Evolutionary conservation across 2,888 invertebrate species (phyloP), one percentile per base, ranked within the genome.

Genomic region (Sthenelais limicola): DNA sequence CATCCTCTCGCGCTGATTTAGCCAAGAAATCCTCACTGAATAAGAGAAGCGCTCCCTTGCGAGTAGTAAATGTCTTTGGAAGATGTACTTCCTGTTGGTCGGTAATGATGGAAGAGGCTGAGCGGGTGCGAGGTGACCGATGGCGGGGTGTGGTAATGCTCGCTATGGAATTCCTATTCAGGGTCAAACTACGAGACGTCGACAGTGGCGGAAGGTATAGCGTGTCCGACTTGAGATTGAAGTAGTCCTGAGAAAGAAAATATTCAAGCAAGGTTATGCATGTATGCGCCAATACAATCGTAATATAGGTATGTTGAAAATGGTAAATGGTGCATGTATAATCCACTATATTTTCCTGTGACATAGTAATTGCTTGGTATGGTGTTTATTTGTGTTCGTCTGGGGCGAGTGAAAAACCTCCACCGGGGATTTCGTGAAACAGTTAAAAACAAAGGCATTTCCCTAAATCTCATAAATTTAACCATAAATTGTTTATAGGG

Each of bases 41-140:
- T n/a, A 87, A 74, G 28, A 87, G 76, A 43, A 87, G 75, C 0
- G 87, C 86, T 18, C 87, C 87, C 76, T 83, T 86, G 18, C 87
- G 78, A 4, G 87, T 87, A 1, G 83, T 85, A 75, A 86, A 87
- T 18, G 87, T 87, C 75, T 87, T 87, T 0, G 86, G 86, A 24
- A 87, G 77, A 48, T 80, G 74, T 3, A 82, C 78, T 30, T 82
- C 79, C n/a, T 72, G 70, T 24, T n/a, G 33, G 15, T 74, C 72
- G 15, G 51, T 54, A 4, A 35, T 18, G 0, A 28, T 26, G 3
- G 38, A 48, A 1, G 30, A n/a, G 35, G 26, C 48, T 1, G 68
- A 58, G 3, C 32, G 15, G 33, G 35, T 35, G 3, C 56, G 56
- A 12, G 56, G 32, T n/a, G n/a, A n/a, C n/a, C n/a, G n/a, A n/a